Percentiles rank a stretch among this genome's conserved stretches.
These are phyloP conservation scores for Sinotaia quadrata DNA, from an alignment of 2,888 invertebrate species.

Conservation along the genomic window DNA sequence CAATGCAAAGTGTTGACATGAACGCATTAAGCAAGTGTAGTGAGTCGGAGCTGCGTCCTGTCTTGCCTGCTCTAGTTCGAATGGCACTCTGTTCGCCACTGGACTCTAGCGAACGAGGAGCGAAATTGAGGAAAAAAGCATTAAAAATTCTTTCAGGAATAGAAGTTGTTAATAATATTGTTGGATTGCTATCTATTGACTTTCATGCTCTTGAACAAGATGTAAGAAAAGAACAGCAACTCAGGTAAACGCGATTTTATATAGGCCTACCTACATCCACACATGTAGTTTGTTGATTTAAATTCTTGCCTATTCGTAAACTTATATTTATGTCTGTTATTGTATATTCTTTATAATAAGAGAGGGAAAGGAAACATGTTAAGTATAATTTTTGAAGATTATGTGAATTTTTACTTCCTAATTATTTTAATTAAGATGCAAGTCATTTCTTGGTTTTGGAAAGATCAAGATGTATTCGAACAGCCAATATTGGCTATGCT, in stretches of 20 bases:
- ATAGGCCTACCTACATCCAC: background rate
- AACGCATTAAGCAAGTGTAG: conserved; percentile 81
- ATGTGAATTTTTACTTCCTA: too few species aligned
- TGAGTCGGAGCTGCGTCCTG: conserved; percentile 87
- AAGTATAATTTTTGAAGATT: too few species aligned
- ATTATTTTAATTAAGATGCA: too few species aligned
- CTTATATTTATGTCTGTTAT: too few species aligned
- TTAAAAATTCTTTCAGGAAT: conserved; percentile 91
- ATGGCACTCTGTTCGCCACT: conserved; percentile 92
- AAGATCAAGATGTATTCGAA: too few species aligned
- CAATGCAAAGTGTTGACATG: conserved; percentile 77
- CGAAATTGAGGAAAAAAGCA: conserved; percentile 87
- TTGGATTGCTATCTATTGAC: conserved; percentile 92
- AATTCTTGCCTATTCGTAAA: too few species aligned
- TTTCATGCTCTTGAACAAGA: conserved; percentile 93
- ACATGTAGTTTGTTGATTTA: too few species aligned
- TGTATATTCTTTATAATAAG: too few species aligned
- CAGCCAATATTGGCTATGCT: too few species aligned
- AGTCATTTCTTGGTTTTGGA: too few species aligned
- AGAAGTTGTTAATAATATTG: conserved; percentile 94
- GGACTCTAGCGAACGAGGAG: conserved; percentile 87
- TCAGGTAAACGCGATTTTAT: conserved; percentile 77
- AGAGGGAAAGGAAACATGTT: too few species aligned
- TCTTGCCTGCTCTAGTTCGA: conserved; percentile 90
- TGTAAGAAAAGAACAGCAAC: conserved; percentile 91